A percentile compares a stretch with the other conserved stretches of the same genome.
Conservation (phyloP, 2,113 vertebrate genomes). For the Tychaedon coryphoeus region DNA sequence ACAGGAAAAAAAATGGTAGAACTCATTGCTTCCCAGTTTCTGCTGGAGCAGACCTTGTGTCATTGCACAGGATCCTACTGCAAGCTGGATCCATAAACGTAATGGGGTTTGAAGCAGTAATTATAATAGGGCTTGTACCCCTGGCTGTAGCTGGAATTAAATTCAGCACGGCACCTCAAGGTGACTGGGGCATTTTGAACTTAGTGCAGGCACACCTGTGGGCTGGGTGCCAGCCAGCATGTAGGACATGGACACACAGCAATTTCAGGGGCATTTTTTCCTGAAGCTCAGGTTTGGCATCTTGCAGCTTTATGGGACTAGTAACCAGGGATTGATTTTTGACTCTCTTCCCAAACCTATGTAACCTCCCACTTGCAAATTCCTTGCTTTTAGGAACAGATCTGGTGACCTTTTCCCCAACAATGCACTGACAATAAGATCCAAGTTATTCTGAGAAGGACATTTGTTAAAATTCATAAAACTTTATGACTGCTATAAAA, state of each 20-base stretch:
- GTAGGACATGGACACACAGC: fast-evolving
- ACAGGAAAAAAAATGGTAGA: conserved; percentile 20
- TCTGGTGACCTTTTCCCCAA: background rate
- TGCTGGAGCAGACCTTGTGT: background rate
- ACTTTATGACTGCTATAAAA: background rate
- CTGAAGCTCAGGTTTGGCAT: background rate
- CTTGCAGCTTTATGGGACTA: background rate
- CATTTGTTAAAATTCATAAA: background rate
- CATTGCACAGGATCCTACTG: background rate
- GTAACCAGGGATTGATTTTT: background rate
- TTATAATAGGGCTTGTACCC: background rate
- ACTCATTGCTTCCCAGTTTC: conserved; percentile 35
- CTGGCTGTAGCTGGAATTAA: background rate
- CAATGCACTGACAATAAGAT: background rate
- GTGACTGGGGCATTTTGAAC: background rate
- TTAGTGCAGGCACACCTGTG: background rate
- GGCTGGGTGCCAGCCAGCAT: background rate
- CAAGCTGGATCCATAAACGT: background rate
- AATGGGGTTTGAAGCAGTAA: background rate
- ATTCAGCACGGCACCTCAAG: background rate
- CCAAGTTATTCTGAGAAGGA: background rate
- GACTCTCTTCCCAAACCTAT: background rate
- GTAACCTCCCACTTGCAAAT: background rate
- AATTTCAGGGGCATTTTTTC: background rate
- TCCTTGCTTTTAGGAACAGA: background rate